phyloP scores from a whole-genome alignment of 1,140 invertebrate genomes.

The Euura saliciscinereae region DNA sequence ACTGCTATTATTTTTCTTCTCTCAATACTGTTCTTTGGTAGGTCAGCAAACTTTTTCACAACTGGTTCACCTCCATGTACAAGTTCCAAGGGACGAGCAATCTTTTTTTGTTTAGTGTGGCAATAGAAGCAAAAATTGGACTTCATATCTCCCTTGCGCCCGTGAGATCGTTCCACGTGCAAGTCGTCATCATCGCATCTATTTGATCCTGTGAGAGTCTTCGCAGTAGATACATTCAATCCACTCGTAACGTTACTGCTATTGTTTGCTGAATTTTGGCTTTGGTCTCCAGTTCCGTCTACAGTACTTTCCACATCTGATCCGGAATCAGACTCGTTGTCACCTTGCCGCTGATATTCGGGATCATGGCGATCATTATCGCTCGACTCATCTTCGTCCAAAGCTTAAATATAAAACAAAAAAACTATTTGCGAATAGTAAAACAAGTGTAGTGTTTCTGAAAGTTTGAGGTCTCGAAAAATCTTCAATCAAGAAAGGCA shows the following conservation, averaged over 20 bases:
- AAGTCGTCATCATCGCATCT: neutral
- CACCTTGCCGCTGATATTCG: neutral
- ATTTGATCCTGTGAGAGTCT: neutral
- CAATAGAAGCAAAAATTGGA: conserved; percentile 24
- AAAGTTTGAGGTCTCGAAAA: neutral
- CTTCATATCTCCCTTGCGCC: conserved; percentile 9
- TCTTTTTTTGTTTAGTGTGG: conserved; percentile 18
- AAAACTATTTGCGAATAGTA: neutral
- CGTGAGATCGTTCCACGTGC: neutral
- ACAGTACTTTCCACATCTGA: neutral
- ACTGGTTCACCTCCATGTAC: conserved; percentile 20
- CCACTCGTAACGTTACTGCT: neutral
- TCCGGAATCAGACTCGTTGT: neutral
- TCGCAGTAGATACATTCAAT: neutral
- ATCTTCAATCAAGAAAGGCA: neutral
- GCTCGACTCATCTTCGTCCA: neutral
- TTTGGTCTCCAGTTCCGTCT: neutral
- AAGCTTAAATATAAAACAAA: neutral
- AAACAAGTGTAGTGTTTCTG: neutral
- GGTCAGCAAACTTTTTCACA: conserved; percentile 20
- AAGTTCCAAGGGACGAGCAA: conserved; percentile 22
- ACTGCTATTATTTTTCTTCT: conserved; percentile 18
- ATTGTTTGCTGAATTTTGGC: neutral
- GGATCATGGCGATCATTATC: neutral
- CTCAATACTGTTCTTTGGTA: conserved; percentile 16